phyloP scores from a whole-genome alignment of 2,888 invertebrate genomes.

The Asteroscopus sphinx region DNA sequence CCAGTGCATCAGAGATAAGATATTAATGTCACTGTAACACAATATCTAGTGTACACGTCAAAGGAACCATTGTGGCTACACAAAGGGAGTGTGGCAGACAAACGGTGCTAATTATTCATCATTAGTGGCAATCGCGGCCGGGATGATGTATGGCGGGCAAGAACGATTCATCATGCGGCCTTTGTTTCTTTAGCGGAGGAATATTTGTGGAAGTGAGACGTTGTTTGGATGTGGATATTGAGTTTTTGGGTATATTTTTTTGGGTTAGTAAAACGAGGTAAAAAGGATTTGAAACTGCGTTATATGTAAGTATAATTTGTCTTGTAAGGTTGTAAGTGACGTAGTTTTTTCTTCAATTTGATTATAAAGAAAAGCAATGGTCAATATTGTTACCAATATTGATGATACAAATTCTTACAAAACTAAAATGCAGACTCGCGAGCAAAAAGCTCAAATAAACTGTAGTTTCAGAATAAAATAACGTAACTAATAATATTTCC shows the following conservation, averaged over 20 bases:
- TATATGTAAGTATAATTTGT: neutral
- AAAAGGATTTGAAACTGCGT: constrained; percentile 4
- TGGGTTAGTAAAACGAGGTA: constrained; percentile 9
- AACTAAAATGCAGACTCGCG: too few relatives aligned
- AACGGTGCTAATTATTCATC: constrained; percentile 80
- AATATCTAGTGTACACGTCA: constrained; percentile 59
- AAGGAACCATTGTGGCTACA: constrained; percentile 56
- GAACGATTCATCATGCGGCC: constrained; percentile 70
- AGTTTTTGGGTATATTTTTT: constrained; percentile 22
- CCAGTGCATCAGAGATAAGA: constrained; percentile 45
- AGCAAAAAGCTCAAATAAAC: constrained; percentile 18
- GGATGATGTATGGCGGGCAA: constrained; percentile 70
- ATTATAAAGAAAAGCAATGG: too few relatives aligned
- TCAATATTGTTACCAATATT: too few relatives aligned
- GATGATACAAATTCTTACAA: too few relatives aligned
- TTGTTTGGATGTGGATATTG: constrained; percentile 39
- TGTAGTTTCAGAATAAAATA: constrained; percentile 20
- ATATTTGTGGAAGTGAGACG: constrained; percentile 50
- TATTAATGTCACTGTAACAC: constrained; percentile 60
- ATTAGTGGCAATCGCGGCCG: constrained; percentile 70
- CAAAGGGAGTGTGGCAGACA: constrained; percentile 72
- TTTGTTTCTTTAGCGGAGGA: constrained; percentile 62
- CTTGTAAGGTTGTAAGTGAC: neutral
- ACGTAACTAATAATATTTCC: constrained; percentile 15
- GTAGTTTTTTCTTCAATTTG: too few relatives aligned